A percentile compares a stretch with the other conserved stretches of the same genome.
Conservation (phyloP, 2,797 vertebrate genomes). For the Siniperca scherzeri region DNA sequence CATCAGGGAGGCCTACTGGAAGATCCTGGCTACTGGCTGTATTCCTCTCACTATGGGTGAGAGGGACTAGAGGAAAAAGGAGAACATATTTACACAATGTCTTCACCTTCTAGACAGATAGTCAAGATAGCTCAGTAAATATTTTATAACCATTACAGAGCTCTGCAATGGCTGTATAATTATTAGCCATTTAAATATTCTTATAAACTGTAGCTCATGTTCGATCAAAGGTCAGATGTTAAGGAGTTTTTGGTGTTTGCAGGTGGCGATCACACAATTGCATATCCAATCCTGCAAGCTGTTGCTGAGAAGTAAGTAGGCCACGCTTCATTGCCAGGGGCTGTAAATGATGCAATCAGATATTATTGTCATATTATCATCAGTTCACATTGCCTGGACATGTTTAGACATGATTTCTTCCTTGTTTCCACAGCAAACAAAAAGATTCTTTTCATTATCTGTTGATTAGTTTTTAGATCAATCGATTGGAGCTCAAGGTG, state of each 20-base stretch:
- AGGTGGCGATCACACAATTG: slow-evolving; percentile 97
- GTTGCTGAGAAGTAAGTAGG: slow-evolving; percentile 90
- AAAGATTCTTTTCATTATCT: neutral
- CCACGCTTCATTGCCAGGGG: neutral
- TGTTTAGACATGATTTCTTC: neutral
- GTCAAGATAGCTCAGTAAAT: slow-evolving; percentile 1
- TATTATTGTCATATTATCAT: neutral
- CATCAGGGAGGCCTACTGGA: slow-evolving; percentile 88
- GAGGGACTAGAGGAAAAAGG: neutral
- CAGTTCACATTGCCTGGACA: neutral
- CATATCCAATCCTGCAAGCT: slow-evolving; percentile 94
- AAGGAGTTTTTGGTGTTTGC: slow-evolving; percentile 43
- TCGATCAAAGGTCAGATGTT: slow-evolving; percentile 9
- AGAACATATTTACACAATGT: fast-evolving
- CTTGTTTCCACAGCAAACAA: neutral
- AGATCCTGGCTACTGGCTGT: slow-evolving; percentile 85
- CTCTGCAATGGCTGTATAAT: neutral
- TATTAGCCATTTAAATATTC: neutral
- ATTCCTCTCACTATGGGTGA: slow-evolving; percentile 94
- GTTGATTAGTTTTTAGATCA: neutral
- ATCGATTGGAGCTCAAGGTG: neutral
- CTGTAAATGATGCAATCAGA: neutral
- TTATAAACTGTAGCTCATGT: neutral
- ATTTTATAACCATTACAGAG: neutral
- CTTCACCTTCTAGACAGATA: neutral